Evolutionary conservation across 2,797 vertebrate species (phyloP), one percentile per base, ranked within the genome.

Genomic region (Clamator glandarius): DNA sequence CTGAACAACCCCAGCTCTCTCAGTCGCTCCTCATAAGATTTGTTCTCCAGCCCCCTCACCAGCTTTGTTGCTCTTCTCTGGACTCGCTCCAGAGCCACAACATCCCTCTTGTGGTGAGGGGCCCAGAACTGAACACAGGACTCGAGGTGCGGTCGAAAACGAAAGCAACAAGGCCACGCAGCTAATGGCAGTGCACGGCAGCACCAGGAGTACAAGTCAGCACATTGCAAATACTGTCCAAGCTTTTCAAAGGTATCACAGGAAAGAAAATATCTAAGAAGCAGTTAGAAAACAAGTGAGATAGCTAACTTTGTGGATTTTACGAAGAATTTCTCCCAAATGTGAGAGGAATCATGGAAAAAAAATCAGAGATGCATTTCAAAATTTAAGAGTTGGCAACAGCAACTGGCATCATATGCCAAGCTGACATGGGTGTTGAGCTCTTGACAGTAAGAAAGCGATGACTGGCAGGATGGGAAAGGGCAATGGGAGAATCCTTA

Each of bases 401-500:
- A 69, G 74, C 3, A 9, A 41, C 88, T 89, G 62, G 70, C 67
- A 70, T 96, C 85, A 46, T 86, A 92, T 90, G 86, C 77, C 80
- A 82, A 80, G 64, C 52, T 92, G 93, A 90, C 59, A 91, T 79
- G 96, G 78, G 90, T 95, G 96, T 92, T 93, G 94, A 96, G 91
- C 48, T 95, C 92, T 86, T 89, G 93, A 90, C 92, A 90, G 91
- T 73, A 90, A 79, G 80, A 66, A 69, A 89, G 84, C 1, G 0
- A 87, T 84, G 74, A 79, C 77, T 94, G 95, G 70, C 92, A 96
- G 80, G 23, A 90, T 87, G 54, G 72, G 70, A 95, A 95, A 93
- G 94, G 86, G 91, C 93, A 92, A 25, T 50, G 67, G 79, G 57
- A 94, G 67, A 85, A 95, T 78, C 70, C 66, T 93, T 75, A 58